Evolutionary conservation across 2,113 vertebrate species (phyloP), one percentile per base, ranked within the genome.

Genomic region (Sapayoa aenigma): DNA sequence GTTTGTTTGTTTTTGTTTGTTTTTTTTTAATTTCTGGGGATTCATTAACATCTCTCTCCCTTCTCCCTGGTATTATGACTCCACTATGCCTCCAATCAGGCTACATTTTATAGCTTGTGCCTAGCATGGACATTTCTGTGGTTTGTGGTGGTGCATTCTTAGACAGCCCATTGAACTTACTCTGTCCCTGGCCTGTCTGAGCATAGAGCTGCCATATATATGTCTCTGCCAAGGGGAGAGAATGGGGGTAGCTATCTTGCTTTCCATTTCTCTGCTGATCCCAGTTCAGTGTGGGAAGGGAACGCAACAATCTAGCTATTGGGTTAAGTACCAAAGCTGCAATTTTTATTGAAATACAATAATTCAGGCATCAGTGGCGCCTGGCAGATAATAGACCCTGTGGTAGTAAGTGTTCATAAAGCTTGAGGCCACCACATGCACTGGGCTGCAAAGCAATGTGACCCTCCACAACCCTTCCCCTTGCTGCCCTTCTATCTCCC

Each of bases 311-410:
- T 71, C 80, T 53, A 52, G 66, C 68, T 93, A 65, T 21, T 69
- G 66, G 80, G 93, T 95, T 93, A 95, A 96, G 84, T 84, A 87
- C 77, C 56, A 92, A 65, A 89, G 95, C 86, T 73, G 86, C 92
- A 87, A 39, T 60, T 93, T 94, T 96, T 93, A 94, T 90, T 95
- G 92, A 93, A 96, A 95, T 96, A 75, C 86, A 93, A 39, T 97
- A 94, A 97, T 90, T 96, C 92, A 93, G 62, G 53, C 44, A 60
- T 96, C 66, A 39, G 73, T 78, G 56, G 56, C 1, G 4, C 79
- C 85, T 94, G 90, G 88, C 60, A 95, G 88, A 93, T 90, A 92
- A 94, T 84, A 92, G 86, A 94, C 60, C 85, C 41, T 0, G 0
- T 33, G 62, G 69, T 76, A 87, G 41, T 65, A 73, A 87, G 68